Conservation (phyloP, 2,113 vertebrate species). For the Cranoglanis bouderius region DNA sequence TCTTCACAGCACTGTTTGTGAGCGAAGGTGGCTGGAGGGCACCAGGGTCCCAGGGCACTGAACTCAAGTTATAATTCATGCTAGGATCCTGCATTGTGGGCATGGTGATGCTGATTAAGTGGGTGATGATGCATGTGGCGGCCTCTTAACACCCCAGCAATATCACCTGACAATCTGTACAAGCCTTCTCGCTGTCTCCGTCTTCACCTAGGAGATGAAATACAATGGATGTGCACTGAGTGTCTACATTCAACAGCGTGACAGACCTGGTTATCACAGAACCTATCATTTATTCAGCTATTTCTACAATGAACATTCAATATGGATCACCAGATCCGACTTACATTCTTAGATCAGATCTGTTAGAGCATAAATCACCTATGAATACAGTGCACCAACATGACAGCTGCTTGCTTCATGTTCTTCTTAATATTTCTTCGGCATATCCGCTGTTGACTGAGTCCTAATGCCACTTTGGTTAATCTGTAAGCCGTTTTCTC, state of each 20-base stretch:
- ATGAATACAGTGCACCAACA: neutral
- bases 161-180: neutral
- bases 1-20: constrained; percentile 75
- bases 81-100: constrained; percentile 53
- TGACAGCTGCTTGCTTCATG: neutral
- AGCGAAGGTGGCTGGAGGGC: constrained; percentile 57
- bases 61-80: constrained; percentile 63
- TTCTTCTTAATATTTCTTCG: neutral
- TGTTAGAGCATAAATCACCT: neutral
- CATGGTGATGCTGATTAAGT: constrained; percentile 58
- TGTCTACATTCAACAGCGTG: neutral
- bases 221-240: neutral
- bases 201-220: constrained; percentile 49
- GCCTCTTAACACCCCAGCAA: constrained; percentile 26
- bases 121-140: constrained; percentile 45
- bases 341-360: neutral
- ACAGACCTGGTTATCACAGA: neutral
- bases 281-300: neutral
- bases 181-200: constrained; percentile 41
- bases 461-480: neutral
- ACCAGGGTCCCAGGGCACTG: constrained; percentile 59
- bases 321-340: neutral
- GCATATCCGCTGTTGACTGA: neutral
- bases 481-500: neutral
- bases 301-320: neutral